phyloP scores from a whole-genome alignment of 92 coral and sea anemone genomes.

The Zoanthus solanderi region DNA sequence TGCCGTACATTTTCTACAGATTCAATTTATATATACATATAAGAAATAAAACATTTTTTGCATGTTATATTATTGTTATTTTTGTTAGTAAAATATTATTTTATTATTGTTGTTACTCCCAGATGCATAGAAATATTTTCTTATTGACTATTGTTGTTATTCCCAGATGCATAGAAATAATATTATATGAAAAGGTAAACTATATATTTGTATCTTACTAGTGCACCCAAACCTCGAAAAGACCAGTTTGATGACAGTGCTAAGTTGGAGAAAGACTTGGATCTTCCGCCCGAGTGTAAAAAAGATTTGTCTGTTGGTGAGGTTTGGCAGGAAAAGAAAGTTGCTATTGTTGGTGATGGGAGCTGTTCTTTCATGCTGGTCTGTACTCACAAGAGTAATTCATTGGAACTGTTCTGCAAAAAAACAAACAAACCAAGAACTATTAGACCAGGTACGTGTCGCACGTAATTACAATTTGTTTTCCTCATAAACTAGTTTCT shows the following conservation, averaged over 20 bases:
- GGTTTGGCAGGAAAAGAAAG: slow-evolving; percentile 91
- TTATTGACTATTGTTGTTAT: no score
- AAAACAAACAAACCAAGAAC: slow-evolving; percentile 57
- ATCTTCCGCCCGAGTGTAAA: slow-evolving; percentile 56
- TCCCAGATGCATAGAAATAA: no score
- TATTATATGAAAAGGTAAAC: not conserved
- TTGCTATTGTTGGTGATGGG: slow-evolving; percentile 83
- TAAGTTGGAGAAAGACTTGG: slow-evolving; percentile 27
- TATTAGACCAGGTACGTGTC: slow-evolving; percentile 72
- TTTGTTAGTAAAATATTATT: no score
- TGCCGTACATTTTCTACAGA: no score
- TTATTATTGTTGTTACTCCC: no score
- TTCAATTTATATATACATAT: no score
- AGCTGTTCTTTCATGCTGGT: slow-evolving; percentile 82
- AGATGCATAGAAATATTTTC: no score
- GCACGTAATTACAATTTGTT: not conserved
- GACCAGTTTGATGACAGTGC: slow-evolving; percentile 43
- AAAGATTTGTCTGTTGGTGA: slow-evolving; percentile 85
- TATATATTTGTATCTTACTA: not conserved
- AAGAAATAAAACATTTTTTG: no score
- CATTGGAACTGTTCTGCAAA: slow-evolving; percentile 72
- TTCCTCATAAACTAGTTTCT: no score
- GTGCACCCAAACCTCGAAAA: slow-evolving; percentile 32
- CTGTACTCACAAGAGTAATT: slow-evolving; percentile 66
- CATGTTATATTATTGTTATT: no score